Evolutionary conservation across 2,113 vertebrate genomes (phyloP).

Genomic region (Xyliphius kryptos): DNA sequence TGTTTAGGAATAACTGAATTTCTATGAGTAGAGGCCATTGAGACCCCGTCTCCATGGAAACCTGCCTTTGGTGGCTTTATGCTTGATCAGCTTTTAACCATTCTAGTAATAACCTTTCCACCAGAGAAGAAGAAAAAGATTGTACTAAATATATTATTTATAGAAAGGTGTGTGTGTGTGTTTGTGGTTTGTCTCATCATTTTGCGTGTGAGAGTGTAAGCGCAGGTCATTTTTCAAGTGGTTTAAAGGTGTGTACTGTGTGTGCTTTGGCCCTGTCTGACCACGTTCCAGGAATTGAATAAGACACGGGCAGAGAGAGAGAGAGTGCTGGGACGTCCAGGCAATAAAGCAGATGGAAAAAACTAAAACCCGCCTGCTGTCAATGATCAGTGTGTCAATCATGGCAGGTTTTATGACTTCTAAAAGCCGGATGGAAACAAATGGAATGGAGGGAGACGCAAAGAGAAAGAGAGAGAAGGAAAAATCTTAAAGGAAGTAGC

Average conservation of each 20-base stretch:
- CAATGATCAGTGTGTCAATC: constrained; percentile 40
- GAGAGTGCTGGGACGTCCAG: constrained; percentile 42
- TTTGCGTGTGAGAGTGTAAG: neutral
- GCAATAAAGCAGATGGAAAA: constrained; percentile 46
- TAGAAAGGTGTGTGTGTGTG: neutral
- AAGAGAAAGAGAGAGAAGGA: constrained; percentile 36
- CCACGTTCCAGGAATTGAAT: constrained; percentile 36
- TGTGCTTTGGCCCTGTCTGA: constrained; percentile 11
- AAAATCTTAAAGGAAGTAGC: too few relatives aligned
- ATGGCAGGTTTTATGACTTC: constrained; percentile 51
- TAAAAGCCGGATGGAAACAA: constrained; percentile 21
- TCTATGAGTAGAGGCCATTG: constrained; percentile 51
- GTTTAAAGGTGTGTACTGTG: constrained; percentile 9
- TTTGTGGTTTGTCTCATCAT: too few relatives aligned
- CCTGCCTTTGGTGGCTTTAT: constrained; percentile 57
- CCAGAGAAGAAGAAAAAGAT: constrained; percentile 18
- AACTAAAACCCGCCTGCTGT: constrained; percentile 43
- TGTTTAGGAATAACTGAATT: constrained; percentile 66
- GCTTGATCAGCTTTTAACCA: constrained; percentile 56
- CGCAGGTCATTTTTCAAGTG: constrained; percentile 42
- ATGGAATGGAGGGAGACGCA: too few relatives aligned
- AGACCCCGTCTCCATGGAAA: constrained; percentile 62
- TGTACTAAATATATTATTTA: too few relatives aligned
- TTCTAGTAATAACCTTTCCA: constrained; percentile 52
- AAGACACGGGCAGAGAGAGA: constrained; percentile 28